Evolutionary conservation across 92 coral and sea anemone species (phyloP), one percentile per base, ranked within the genome.

Genomic region (Bergia sp.): DNA sequence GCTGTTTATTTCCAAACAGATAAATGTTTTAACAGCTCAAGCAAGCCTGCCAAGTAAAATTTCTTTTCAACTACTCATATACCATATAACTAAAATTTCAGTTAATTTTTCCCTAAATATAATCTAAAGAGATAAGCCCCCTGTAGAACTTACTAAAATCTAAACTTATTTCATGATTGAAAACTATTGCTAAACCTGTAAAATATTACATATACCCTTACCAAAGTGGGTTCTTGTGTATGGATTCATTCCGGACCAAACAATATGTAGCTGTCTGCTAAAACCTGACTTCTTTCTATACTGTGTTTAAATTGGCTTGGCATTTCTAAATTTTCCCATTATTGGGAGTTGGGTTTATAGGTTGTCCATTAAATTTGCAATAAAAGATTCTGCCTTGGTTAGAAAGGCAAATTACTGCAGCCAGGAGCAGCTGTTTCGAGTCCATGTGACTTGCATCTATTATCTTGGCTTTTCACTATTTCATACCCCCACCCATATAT

Each of bases 371-470:
- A 84, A 84, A 72, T 84, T 84, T 84, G 65, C 65, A 71, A 43
- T 84, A 69, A 84, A 83, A 45, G 79, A 84, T 69, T 71, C 87
- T 84, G 57, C 87, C 43, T 84, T 84, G 79, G 87, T 84, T 84
- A 69, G 87, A 72, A 84, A 42, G 87, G 87, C 66, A 84, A 84
- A 84, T 84, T 84, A 84, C 87, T 29, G 61, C 66, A 41, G 77
- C 44, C 64, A 84, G 79, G 36, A 71, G 74, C 87, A 84, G 87
- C 87, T 84, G 87, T 42, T 84, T 55, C 15, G 9, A n/a, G 67
- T 84, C 78, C 87, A 84, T 84, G 87, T 84, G 87, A 84, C 87
- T 84, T 71, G 87, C 67, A 82, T 82, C 43, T 84, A 84, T 84
- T 84, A 84, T 84, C 87, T 84, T 36, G 41, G 41, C 39, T 41